Percentiles rank a stretch among this genome's conserved stretches.
Evolutionary conservation across 2,888 invertebrate species (phyloP).

Genomic region (Gryllus longicercus): DNA sequence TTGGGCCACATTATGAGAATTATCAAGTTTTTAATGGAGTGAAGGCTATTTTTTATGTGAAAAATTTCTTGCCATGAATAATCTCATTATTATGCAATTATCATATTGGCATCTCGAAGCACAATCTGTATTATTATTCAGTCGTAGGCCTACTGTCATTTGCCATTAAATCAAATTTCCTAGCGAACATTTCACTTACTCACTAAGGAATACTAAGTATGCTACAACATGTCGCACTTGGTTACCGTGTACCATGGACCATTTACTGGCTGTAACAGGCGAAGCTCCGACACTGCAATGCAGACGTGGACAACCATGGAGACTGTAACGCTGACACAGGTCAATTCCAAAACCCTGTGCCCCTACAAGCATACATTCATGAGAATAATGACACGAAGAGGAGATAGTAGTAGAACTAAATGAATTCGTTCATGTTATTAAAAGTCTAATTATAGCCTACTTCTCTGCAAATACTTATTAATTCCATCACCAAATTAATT

Average conservation of each 20-base stretch:
- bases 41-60: no score
- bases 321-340: slow-evolving; percentile 17
- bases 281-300: slow-evolving; percentile 10
- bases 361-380: slow-evolving; percentile 17
- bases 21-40: no score
- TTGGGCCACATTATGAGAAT: no score
- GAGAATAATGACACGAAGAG: slow-evolving; percentile 17
- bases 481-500: not conserved
- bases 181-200: not conserved
- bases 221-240: not conserved
- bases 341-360: slow-evolving; percentile 3
- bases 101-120: no score
- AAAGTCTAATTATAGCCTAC: not conserved
- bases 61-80: no score
- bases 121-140: no score
- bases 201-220: not conserved
- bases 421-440: not conserved
- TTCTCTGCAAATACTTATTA: not conserved
- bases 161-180: not conserved
- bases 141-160: not conserved
- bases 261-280: not conserved
- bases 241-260: not conserved
- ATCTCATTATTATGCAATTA: no score
- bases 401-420: not conserved
- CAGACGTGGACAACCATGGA: slow-evolving; percentile 10